Evolutionary conservation across 2,113 vertebrate species (phyloP).

Genomic region (Melozone crissalis): DNA sequence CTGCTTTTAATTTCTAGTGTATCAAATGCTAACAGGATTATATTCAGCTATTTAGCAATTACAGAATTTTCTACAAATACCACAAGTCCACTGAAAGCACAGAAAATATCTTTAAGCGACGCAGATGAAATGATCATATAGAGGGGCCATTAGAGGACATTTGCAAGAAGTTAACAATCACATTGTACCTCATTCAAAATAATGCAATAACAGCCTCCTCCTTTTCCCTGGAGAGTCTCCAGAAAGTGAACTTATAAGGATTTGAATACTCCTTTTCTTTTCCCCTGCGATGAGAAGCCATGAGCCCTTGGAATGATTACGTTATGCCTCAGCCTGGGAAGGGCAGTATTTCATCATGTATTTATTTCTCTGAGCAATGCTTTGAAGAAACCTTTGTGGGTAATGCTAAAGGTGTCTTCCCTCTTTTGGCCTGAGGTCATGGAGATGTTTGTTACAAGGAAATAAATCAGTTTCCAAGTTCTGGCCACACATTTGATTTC

Average conservation of each 20-base stretch:
- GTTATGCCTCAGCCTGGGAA: slow-evolving; percentile 31
- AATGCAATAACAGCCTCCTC: not conserved
- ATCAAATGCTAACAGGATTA: slow-evolving; percentile 31
- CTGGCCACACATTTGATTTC: not conserved
- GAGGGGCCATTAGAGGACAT: not conserved
- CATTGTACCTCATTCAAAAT: slow-evolving; percentile 13
- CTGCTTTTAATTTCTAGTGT: slow-evolving; percentile 51
- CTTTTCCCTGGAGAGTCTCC: slow-evolving; percentile 2
- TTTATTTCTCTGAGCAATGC: slow-evolving; percentile 18
- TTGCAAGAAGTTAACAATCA: slow-evolving; percentile 20
- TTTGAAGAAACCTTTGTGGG: slow-evolving; percentile 39
- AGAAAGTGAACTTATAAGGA: not conserved
- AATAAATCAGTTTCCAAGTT: not conserved
- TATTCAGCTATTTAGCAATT: slow-evolving; percentile 13
- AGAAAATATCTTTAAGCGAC: not conserved
- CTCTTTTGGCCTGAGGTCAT: not conserved
- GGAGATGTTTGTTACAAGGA: not conserved
- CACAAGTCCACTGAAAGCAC: not conserved
- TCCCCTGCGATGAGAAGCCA: slow-evolving; percentile 2
- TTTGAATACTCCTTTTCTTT: slow-evolving; percentile 18
- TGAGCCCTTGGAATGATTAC: not conserved
- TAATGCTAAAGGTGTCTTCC: slow-evolving; percentile 27
- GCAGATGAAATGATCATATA: not conserved
- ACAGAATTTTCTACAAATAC: not conserved
- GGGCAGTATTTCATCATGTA: slow-evolving; percentile 30